Percentiles rank a stretch among this genome's conserved stretches.
Evolutionary conservation across 1,140 invertebrate species (phyloP).

Genomic region (Drosophila novamexicana): DNA sequence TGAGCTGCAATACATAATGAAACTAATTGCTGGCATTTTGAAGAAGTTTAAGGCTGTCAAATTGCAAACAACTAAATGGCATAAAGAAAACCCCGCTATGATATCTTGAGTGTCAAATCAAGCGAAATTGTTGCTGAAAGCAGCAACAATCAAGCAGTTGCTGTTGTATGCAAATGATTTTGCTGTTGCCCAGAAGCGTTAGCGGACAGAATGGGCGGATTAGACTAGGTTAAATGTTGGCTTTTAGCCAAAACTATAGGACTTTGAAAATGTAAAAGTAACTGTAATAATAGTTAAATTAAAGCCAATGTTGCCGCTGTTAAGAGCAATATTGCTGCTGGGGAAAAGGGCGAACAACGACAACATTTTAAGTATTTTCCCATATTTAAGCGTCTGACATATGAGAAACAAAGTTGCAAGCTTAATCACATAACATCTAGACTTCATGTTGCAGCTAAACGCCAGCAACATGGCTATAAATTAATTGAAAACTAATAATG

Average conservation of each 20-base stretch:
- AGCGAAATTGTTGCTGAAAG: background rate
- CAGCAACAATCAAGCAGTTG: background rate
- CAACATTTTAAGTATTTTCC: background rate
- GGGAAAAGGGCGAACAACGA: background rate
- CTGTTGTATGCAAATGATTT: background rate
- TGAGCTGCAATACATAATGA: slow-evolving; percentile 30
- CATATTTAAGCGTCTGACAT: background rate
- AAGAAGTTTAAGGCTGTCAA: background rate
- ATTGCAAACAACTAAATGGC: slow-evolving; percentile 14
- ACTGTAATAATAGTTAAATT: background rate
- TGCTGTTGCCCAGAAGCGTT: background rate
- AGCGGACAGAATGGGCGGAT: background rate
- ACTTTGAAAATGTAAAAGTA: background rate
- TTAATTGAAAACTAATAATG: slow-evolving; percentile 13
- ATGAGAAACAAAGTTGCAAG: slow-evolving; percentile 8
- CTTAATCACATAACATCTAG: background rate
- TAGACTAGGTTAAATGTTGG: background rate
- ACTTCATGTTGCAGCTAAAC: slow-evolving; percentile 1
- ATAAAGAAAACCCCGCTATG: background rate
- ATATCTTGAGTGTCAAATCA: background rate
- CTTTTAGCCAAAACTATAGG: background rate
- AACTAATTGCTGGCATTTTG: slow-evolving; percentile 46
- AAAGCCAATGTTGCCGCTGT: slow-evolving; percentile 5
- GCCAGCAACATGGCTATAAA: slow-evolving; percentile 7
- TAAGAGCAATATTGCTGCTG: slow-evolving; percentile 6